A percentile compares a stretch with the other conserved stretches of the same genome.
Evolutionary conservation across 2,888 invertebrate species (phyloP).

Genomic region (Acronicta aceris): DNA sequence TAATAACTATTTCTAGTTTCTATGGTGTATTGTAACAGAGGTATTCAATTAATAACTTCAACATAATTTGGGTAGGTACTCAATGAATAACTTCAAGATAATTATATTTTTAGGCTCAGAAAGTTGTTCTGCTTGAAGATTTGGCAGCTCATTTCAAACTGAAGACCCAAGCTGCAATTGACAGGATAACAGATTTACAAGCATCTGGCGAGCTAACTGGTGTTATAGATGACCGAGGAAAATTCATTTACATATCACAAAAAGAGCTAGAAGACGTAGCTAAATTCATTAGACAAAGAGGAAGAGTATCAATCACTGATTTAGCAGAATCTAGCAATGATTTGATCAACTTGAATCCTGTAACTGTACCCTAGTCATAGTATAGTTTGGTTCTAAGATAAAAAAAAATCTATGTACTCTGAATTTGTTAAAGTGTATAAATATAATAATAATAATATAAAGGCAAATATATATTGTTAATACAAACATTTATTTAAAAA

Average conservation of each 20-base stretch:
- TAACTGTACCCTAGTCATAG: slow-evolving; percentile 67
- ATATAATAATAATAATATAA: too few species aligned
- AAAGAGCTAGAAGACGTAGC: slow-evolving; percentile 97
- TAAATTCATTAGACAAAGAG: slow-evolving; percentile 98
- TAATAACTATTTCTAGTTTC: too few species aligned
- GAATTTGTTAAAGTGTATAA: slow-evolving; percentile 47
- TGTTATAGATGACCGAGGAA: slow-evolving; percentile 99
- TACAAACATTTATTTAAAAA: slow-evolving; percentile 70
- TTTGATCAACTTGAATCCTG: slow-evolving; percentile 94
- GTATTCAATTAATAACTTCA: too few species aligned
- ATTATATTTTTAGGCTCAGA: slow-evolving; percentile 91
- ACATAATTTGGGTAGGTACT: too few species aligned
- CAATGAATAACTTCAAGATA: not conserved
- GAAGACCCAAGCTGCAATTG: slow-evolving; percentile 96
- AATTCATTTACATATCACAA: slow-evolving; percentile 98
- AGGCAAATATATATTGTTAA: slow-evolving; percentile 62
- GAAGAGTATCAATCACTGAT: slow-evolving; percentile 97
- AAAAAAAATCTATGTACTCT: slow-evolving; percentile 21
- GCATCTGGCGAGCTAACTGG: slow-evolving; percentile 96
- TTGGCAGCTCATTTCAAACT: slow-evolving; percentile 96
- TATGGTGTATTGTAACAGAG: too few species aligned
- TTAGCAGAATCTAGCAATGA: slow-evolving; percentile 98
- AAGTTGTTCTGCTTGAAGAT: slow-evolving; percentile 98
- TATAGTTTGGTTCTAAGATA: slow-evolving; percentile 6
- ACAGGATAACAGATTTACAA: slow-evolving; percentile 96